These are phyloP conservation scores for Holothuria scabra DNA, from an alignment of 53 echinoderm and acorn worm species.

Conservation along the genomic window DNA sequence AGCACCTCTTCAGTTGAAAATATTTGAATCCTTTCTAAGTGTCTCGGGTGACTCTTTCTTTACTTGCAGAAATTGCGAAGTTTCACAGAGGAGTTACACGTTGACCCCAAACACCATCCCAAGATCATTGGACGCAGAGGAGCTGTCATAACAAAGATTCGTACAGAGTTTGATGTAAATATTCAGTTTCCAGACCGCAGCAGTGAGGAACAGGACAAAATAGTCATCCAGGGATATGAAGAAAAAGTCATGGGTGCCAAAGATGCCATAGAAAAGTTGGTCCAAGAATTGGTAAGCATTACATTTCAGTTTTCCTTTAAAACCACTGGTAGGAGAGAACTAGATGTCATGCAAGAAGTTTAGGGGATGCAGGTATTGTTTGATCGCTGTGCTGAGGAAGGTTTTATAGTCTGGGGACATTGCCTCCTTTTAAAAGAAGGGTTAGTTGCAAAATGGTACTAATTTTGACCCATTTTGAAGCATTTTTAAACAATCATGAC, in stretches of 20 bases:
- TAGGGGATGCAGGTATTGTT: too few relatives aligned
- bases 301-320: too few relatives aligned
- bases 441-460: too few relatives aligned
- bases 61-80: conserved; percentile 68
- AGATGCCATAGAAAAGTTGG: conserved; percentile 82
- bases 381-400: too few relatives aligned
- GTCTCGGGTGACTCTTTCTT: background rate
- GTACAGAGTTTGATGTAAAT: conserved; percentile 83
- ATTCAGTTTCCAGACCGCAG: conserved; percentile 90
- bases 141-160: conserved; percentile 82
- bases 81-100: conserved; percentile 67
- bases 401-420: too few relatives aligned
- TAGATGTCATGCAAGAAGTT: too few relatives aligned
- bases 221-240: conserved; percentile 89
- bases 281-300: conserved; percentile 84
- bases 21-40: too few relatives aligned
- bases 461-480: too few relatives aligned
- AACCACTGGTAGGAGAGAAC: too few relatives aligned
- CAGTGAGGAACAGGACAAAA: conserved; percentile 67
- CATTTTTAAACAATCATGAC: too few relatives aligned
- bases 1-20: too few relatives aligned
- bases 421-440: too few relatives aligned
- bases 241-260: conserved; percentile 76
- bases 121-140: conserved; percentile 99
- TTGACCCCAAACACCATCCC: conserved; percentile 86